Conservation (phyloP, 1,140 invertebrate genomes). For the Drosophila sechellia region DNA sequence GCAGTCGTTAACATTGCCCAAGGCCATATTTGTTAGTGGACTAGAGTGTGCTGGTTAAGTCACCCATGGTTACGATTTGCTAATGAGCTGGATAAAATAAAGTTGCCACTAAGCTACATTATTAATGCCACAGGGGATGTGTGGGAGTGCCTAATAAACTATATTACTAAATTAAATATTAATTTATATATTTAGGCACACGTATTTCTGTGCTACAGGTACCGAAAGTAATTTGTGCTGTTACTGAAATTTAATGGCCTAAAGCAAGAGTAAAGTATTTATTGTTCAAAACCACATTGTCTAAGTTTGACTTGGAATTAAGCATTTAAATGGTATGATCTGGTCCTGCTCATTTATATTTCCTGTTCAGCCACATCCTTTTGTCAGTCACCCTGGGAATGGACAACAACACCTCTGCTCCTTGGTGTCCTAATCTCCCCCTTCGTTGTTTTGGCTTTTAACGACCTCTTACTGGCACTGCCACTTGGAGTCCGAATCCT, state of each 20-base stretch:
- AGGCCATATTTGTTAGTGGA: slow-evolving; percentile 33
- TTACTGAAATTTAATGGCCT: background rate
- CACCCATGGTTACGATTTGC: slow-evolving; percentile 43
- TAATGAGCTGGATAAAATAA: slow-evolving; percentile 38
- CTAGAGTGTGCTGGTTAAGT: slow-evolving; percentile 47
- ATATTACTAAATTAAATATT: background rate
- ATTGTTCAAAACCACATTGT: no score
- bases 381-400: slow-evolving; percentile 15
- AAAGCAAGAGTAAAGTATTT: no score
- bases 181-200: background rate
- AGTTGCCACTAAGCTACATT: slow-evolving; percentile 7
- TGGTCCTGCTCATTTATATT: background rate
- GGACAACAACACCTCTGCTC: slow-evolving; percentile 19
- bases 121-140: background rate
- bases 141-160: background rate
- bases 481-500: slow-evolving; percentile 38
- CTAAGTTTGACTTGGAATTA: no score
- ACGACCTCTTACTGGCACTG: slow-evolving; percentile 32
- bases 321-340: no score
- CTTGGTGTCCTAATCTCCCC: slow-evolving; percentile 47
- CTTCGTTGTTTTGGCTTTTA: slow-evolving; percentile 51
- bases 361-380: slow-evolving; percentile 21
- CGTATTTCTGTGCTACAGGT: background rate
- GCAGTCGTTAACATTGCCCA: slow-evolving; percentile 47
- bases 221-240: no score